Evolutionary conservation across 2,113 vertebrate species (phyloP).

Genomic region (Psittacula cyanocephala): DNA sequence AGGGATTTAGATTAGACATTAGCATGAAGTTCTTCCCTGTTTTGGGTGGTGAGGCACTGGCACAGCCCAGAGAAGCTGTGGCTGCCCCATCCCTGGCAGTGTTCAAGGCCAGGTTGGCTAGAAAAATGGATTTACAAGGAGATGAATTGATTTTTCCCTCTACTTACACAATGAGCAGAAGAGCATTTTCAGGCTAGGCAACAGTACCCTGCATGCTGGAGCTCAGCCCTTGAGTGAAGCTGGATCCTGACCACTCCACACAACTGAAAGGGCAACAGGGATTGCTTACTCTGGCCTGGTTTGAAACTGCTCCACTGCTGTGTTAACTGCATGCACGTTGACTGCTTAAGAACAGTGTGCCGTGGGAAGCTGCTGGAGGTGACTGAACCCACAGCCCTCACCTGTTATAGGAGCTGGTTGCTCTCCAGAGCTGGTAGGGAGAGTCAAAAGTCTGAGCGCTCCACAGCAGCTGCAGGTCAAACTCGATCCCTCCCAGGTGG

Average conservation of each 20-base stretch:
- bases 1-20: neutral
- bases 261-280: neutral
- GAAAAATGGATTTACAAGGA: neutral
- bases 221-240: neutral
- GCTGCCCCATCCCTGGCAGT: neutral
- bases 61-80: neutral
- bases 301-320: neutral
- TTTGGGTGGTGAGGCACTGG: neutral
- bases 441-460: slow-evolving; percentile 96
- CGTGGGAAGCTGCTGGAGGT: neutral
- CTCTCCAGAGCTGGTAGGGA: slow-evolving; percentile 95
- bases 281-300: neutral
- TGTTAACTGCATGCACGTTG: fast-evolving
- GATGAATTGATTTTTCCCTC: too few relatives aligned
- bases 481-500: slow-evolving; percentile 93
- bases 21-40: neutral
- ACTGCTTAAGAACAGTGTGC: fast-evolving
- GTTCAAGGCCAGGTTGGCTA: neutral
- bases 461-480: slow-evolving; percentile 94
- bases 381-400: neutral
- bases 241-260: neutral
- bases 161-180: neutral
- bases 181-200: neutral
- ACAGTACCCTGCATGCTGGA: neutral
- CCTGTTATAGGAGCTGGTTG: slow-evolving; percentile 98